Evolutionary conservation across 2,797 vertebrate species (phyloP).

Genomic region (Brachyalestes nurse): DNA sequence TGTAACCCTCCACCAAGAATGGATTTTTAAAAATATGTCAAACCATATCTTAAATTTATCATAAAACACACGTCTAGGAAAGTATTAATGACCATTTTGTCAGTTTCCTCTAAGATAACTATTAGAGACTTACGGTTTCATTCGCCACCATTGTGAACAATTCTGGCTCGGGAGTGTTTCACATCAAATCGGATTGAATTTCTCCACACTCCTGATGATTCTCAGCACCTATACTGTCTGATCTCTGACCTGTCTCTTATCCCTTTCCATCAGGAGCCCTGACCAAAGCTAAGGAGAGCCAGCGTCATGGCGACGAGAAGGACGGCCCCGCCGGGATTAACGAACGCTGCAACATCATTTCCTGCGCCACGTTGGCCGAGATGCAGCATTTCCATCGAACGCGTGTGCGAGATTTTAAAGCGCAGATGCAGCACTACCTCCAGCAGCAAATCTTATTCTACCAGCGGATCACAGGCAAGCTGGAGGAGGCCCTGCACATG

Average conservation of each 20-base stretch:
- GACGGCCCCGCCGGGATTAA: constrained; percentile 88
- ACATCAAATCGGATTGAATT: too few relatives aligned
- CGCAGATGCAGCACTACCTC: constrained; percentile 97
- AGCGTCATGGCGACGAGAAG: constrained; percentile 84
- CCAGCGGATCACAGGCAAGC: constrained; percentile 95
- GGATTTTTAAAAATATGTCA: too few relatives aligned
- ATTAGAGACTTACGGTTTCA: too few relatives aligned
- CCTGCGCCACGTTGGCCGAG: constrained; percentile 94
- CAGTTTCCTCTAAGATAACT: too few relatives aligned
- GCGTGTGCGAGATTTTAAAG: constrained; percentile 93
- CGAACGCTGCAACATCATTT: constrained; percentile 96
- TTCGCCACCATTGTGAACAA: too few relatives aligned
- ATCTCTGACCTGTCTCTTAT: constrained; percentile 19
- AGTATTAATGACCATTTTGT: too few relatives aligned
- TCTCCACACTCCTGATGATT: too few relatives aligned
- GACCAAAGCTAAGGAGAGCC: constrained; percentile 97
- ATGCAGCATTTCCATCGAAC: constrained; percentile 98
- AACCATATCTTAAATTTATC: too few relatives aligned
- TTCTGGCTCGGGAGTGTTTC: too few relatives aligned
- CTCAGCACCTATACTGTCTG: background rate
- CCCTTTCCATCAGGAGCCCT: constrained; percentile 85
- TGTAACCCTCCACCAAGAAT: too few relatives aligned
- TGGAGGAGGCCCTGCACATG: constrained; percentile 91
- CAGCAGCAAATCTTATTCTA: constrained; percentile 95
- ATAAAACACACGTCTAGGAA: too few relatives aligned